Base-by-base conservation (phyloP, 2,888 invertebrate genomes). In the Metalampra italica region DNA sequence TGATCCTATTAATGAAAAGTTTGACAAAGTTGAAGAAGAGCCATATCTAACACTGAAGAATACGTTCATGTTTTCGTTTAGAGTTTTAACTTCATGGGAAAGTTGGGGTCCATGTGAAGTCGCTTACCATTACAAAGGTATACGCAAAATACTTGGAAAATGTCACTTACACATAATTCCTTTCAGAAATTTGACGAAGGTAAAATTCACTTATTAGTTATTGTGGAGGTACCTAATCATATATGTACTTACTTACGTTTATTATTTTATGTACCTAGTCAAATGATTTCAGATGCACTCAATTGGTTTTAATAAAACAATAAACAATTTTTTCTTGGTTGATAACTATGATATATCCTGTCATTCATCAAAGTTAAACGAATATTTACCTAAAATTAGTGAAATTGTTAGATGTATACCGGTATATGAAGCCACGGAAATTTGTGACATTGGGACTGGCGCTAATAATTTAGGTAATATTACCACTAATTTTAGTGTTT, bases 81-180 rank as follows among this genome's bases (percentile, higher is more conserved):
- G 90, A 66, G 54, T 91, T 32, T 60, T 81, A 15, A 90, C 90
- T 3, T 79, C 87, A 59, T 92, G 91, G 91, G 82, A 79, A 47
- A 62, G 77, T 2, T 92, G 91, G 91, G 70, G 90, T 3, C 64
- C 75, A n/a, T 92, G 92, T 60, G 82, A 90, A 57, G 71, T 81
- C 14, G 90, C 90, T 55, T 74, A 78, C 9, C 60, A 75, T 43
- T 70, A 78, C 8, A 70, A 70, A 53, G 73, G 74, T 22, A 63
- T 75, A 41, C 90, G 91, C 36, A 77, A 41, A 82, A 86, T 54
- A 54, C 70, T 66, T 46, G 92, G 91, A 11, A 78, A 71, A 40
- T 92, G 92, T 63, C 77, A 90, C 54, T 62, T 92, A 37, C 90
- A 87, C 62, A 40, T 53, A 8, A 50, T 43, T 14, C 37, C 14